Conservation (phyloP, 2,888 invertebrate species). For the Himalopsyche tibetana region DNA sequence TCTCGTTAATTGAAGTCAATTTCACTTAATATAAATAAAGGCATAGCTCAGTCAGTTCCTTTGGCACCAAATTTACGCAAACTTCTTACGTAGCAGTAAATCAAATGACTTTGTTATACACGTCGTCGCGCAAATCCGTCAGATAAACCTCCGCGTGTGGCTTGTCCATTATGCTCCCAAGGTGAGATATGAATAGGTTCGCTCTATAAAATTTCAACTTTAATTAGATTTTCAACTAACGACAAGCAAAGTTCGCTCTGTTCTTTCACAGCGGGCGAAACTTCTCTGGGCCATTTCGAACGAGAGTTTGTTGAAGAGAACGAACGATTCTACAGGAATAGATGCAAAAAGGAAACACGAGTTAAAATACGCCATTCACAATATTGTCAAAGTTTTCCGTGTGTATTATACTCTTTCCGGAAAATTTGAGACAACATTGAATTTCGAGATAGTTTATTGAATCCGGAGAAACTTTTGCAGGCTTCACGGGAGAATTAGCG, state of each 20-base stretch:
- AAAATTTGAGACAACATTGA: conserved; percentile 53
- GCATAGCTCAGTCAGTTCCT: no score
- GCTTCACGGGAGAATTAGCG: neutral
- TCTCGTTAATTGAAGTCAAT: no score
- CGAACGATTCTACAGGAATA: conserved; percentile 52
- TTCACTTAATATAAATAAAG: no score
- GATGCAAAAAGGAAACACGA: conserved; percentile 61
- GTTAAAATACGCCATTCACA: conserved; percentile 59
- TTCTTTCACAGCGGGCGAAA: conserved; percentile 53
- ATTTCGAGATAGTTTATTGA: conserved; percentile 18
- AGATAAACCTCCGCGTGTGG: neutral
- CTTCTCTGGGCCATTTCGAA: conserved; percentile 59
- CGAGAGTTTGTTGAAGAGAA: conserved; percentile 48
- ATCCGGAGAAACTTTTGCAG: neutral
- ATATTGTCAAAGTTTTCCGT: conserved; percentile 61
- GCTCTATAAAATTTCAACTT: conserved; percentile 64
- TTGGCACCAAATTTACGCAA: no score
- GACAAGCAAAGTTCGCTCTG: conserved; percentile 59
- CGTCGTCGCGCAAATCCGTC: neutral
- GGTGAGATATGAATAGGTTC: conserved; percentile 60
- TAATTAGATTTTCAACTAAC: conserved; percentile 66
- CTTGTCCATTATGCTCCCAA: conserved; percentile 5
- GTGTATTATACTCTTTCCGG: conserved; percentile 50
- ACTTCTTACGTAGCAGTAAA: no score
- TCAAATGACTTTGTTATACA: no score